These are phyloP conservation scores for Panzeria rudis DNA, from an alignment of 2,888 invertebrate species.

Conservation along the genomic window DNA sequence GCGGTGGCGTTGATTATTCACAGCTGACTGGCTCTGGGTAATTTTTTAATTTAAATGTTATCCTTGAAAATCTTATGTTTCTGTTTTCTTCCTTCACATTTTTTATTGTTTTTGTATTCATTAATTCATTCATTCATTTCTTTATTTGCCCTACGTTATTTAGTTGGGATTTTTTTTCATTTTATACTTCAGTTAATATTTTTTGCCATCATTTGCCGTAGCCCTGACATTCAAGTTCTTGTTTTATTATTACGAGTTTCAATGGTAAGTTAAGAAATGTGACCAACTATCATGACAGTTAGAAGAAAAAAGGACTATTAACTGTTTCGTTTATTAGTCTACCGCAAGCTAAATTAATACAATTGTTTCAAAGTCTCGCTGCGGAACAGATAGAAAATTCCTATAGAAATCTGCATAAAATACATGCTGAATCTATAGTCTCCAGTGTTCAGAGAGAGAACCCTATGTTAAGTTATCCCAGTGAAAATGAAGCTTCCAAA, in stretches of 20 bases:
- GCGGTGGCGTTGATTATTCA: constrained; percentile 17
- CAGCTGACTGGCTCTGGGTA: constrained; percentile 52
- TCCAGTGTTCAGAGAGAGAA: no score
- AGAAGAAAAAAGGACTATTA: no score
- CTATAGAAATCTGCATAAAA: no score
- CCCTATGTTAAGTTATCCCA: no score
- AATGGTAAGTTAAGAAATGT: neutral
- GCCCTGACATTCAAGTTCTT: constrained; percentile 54
- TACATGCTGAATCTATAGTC: no score
- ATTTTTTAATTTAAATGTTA: constrained; percentile 69
- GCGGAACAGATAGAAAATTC: no score
- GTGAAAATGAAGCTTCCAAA: no score
- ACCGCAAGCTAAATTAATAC: no score
- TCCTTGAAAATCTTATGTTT: constrained; percentile 61
- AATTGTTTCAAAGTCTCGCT: no score
- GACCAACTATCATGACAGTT: constrained; percentile 39
- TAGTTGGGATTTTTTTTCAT: constrained; percentile 33
- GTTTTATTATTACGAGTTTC: neutral
- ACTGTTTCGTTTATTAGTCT: no score
- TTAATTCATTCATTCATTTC: constrained; percentile 46
- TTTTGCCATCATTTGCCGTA: constrained; percentile 17
- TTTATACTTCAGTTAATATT: constrained; percentile 32
- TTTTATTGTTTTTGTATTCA: constrained; percentile 17
- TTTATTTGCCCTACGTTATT: constrained; percentile 24
- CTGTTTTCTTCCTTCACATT: constrained; percentile 1